A percentile compares a stretch with the other conserved stretches of the same genome.
Evolutionary conservation across 2,888 invertebrate species (phyloP).

Genomic region (Dastarcus helophoroides): DNA sequence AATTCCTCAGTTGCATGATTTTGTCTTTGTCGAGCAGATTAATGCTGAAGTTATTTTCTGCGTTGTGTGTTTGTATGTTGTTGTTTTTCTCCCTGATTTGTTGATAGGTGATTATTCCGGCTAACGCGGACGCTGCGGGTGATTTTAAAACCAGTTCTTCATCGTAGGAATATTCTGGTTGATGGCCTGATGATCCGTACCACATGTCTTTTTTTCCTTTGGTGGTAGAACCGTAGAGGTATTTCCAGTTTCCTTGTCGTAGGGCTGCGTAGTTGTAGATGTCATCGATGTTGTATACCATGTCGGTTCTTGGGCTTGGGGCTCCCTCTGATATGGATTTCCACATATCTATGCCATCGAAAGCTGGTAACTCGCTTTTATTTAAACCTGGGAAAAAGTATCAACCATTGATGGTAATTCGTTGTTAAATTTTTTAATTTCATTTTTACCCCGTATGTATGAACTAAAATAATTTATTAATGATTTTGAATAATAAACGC

Average conservation of each 20-base stretch:
- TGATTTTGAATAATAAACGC: too few species aligned
- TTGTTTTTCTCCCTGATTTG: constrained; percentile 36
- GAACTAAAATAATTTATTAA: too few species aligned
- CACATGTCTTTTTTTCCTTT: constrained; percentile 32
- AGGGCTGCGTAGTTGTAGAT: constrained; percentile 44
- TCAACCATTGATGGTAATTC: too few species aligned
- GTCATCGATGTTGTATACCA: constrained; percentile 48
- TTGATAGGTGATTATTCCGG: constrained; percentile 37
- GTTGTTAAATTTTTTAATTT: too few species aligned
- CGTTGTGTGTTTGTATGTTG: constrained; percentile 12
- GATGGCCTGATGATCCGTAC: constrained; percentile 37
- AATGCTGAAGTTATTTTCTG: constrained; percentile 16
- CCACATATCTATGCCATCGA: constrained; percentile 47
- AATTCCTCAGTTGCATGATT: constrained; percentile 22
- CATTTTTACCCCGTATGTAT: too few species aligned
- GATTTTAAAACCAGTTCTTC: constrained; percentile 37
- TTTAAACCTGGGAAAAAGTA: constrained; percentile 31
- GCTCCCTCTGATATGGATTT: constrained; percentile 37
- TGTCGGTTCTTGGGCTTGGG: constrained; percentile 42
- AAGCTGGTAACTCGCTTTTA: constrained; percentile 38
- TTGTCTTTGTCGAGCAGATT: constrained; percentile 20
- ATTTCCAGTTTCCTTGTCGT: constrained; percentile 52
- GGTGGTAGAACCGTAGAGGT: constrained; percentile 44
- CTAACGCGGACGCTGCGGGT: constrained; percentile 37
- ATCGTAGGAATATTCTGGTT: constrained; percentile 32